Evolutionary conservation across 2,797 vertebrate genomes (phyloP), one percentile per base, ranked within the genome.

Genomic region (Cyclopterus lumpus): DNA sequence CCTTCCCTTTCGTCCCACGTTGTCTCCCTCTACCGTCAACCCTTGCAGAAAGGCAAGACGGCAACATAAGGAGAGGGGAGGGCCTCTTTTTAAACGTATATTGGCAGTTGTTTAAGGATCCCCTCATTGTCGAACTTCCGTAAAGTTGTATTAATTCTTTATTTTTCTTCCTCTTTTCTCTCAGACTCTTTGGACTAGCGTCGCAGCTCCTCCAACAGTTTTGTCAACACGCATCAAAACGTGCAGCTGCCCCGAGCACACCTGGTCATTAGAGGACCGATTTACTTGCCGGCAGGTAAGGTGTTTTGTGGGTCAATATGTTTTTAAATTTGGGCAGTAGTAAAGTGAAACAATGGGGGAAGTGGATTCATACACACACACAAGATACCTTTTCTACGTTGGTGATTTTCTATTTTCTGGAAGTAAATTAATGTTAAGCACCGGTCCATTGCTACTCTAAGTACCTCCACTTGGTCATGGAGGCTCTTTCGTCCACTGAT

Each of bases 381-480:
- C 28, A 8, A 81, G 32, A 70, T 53, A 44, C 15, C 15, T 28
- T 69, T 77, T 68, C 54, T 58, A 60, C 46, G 57, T 64, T 68
- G 59, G 58, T 60, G 57, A 79, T 69, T 75, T 75, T 75, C 38
- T 18, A n/a, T 65, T 77, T 67, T 40, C 48, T 55, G 59, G 30
- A 53, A 22, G 28, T 49, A 77, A 77, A 61, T 71, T 2, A 26
- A 49, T 59, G 79, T 72, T 46, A 40, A 69, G 11, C 32, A 42
- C 26, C 34, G 20, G 18, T 58, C 55, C 18, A 54, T 28, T 69
- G 58, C 38, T 59, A 46, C 28, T 67, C 24, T 59, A 14, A 53
- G 32, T 40, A 42, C 46, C 42, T 57, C 7, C 16, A 18, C 7
- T 24, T 32, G 61, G 46, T 28, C 20, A 36, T 16, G 30, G n/a